Conservation (phyloP, 1,140 invertebrate genomes). For the Sinonovacula constricta region DNA sequence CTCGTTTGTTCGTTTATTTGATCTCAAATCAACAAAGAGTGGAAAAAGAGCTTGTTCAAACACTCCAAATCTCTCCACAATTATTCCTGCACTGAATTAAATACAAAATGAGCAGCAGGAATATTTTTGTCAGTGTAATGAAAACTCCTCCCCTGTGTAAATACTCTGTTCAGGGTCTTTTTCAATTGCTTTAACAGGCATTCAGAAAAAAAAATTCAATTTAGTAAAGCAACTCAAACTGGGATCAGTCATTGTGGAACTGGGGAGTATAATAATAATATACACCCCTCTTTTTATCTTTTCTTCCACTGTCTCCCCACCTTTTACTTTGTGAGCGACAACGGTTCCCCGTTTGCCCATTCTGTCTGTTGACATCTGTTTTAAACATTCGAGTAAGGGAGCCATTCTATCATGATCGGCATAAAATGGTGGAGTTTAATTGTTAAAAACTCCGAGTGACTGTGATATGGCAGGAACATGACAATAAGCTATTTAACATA, state of each 20-base stretch:
- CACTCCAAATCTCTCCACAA: constrained; percentile 22
- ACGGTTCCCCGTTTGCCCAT: too few species aligned
- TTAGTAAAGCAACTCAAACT: background rate
- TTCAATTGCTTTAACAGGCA: constrained; percentile 48
- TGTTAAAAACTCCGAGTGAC: constrained; percentile 40
- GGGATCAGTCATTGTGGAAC: too few species aligned
- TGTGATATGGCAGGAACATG: constrained; percentile 45
- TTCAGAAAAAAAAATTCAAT: constrained; percentile 46
- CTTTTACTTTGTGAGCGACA: too few species aligned
- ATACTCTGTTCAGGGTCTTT: constrained; percentile 43
- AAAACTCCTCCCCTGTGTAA: constrained; percentile 52
- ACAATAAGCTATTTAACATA: constrained; percentile 54
- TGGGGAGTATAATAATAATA: too few species aligned
- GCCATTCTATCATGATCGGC: constrained; percentile 35
- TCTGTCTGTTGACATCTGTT: constrained; percentile 32
- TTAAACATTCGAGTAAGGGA: constrained; percentile 46
- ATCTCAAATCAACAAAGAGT: constrained; percentile 34
- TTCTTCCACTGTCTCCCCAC: too few species aligned
- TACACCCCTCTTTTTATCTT: too few species aligned
- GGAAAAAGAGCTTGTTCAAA: constrained; percentile 27
- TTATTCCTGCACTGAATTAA: constrained; percentile 33
- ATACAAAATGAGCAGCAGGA: constrained; percentile 39
- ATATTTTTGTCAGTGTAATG: constrained; percentile 51
- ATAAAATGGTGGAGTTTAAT: constrained; percentile 49
- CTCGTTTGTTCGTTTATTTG: constrained; percentile 23